phyloP scores from a whole-genome alignment of 64 coral and sea anemone genomes.

The Trachythela sp. region DNA sequence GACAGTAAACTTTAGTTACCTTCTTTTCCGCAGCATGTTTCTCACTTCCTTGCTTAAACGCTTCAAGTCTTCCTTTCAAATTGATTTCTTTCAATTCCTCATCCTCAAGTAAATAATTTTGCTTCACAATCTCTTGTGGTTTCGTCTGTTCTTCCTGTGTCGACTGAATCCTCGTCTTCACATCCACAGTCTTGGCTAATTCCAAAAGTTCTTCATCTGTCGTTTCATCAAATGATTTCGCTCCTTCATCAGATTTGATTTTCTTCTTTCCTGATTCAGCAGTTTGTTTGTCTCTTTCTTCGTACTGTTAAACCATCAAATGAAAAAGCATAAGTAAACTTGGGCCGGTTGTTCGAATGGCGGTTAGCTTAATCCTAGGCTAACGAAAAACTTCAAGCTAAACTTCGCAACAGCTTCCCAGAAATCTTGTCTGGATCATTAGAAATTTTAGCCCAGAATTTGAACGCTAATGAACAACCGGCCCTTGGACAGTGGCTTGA shows the following conservation, averaged over 20 bases:
- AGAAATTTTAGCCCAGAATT: no score
- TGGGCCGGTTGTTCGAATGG: background rate
- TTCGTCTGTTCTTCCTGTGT: background rate
- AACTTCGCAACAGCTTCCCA: no score
- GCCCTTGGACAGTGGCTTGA: no score
- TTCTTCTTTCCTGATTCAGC: background rate
- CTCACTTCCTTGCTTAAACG: background rate
- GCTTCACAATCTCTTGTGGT: background rate
- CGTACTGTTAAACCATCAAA: background rate
- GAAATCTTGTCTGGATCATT: no score
- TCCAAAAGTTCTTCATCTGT: background rate
- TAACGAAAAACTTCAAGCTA: no score
- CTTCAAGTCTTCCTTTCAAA: constrained; percentile 11
- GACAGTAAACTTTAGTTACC: background rate
- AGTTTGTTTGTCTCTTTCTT: background rate
- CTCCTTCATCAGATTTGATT: background rate
- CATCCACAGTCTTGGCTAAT: background rate
- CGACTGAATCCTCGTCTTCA: background rate
- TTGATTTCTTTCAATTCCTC: constrained; percentile 7
- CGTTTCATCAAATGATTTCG: background rate
- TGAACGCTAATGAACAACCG: no score
- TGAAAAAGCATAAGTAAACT: background rate
- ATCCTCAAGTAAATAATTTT: background rate
- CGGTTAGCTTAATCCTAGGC: no score
- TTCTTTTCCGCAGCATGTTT: background rate